These are phyloP conservation scores for Malurus elegans DNA, from an alignment of 2,113 vertebrate species.

Conservation along the genomic window DNA sequence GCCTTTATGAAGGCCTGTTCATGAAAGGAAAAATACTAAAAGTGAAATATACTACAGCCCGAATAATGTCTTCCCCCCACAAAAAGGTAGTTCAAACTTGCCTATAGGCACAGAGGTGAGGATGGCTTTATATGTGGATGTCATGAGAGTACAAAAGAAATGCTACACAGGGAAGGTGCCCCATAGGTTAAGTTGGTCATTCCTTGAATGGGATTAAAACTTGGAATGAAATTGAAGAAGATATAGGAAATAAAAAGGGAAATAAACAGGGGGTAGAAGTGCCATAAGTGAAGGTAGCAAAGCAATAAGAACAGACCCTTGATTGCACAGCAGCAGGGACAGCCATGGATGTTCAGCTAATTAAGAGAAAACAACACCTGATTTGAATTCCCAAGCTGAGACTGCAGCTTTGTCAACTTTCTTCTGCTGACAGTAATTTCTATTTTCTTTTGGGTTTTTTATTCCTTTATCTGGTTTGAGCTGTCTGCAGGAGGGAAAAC, in stretches of 20 bases:
- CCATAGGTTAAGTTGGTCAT: neutral
- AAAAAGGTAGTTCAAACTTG: neutral
- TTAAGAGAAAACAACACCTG: neutral
- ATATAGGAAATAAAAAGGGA: neutral
- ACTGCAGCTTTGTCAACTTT: neutral
- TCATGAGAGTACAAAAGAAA: neutral
- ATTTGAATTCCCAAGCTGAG: neutral
- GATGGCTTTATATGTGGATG: neutral
- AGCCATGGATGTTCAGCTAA: neutral
- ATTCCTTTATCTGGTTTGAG: neutral
- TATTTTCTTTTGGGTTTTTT: neutral
- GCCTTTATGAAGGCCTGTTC: neutral
- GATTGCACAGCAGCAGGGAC: neutral
- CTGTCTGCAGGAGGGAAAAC: neutral
- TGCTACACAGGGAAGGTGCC: neutral
- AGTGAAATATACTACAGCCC: neutral
- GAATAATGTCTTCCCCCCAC: neutral
- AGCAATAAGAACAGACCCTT: neutral
- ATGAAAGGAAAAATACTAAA: neutral
- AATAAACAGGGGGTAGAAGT: neutral
- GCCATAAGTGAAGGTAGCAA: neutral
- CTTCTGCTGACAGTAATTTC: neutral
- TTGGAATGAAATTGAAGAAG: neutral
- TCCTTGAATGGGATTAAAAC: neutral
- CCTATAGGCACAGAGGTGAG: neutral